These are phyloP conservation scores for Amblyornis subalaris DNA, from an alignment of 2,113 vertebrate species.

Conservation along the genomic window DNA sequence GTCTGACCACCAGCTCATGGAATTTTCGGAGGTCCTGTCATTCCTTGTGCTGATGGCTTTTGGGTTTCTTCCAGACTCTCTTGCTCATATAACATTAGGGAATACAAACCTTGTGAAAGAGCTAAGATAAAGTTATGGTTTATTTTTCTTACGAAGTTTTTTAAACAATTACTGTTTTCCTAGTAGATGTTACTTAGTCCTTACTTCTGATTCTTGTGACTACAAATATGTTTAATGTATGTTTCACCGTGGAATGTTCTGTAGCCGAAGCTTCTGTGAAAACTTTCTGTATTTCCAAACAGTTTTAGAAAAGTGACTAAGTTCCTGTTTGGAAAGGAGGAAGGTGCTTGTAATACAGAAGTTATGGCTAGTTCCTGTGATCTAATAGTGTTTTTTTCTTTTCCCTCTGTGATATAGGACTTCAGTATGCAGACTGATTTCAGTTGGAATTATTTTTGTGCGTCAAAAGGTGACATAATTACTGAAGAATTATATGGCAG, in stretches of 20 bases:
- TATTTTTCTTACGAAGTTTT: not conserved
- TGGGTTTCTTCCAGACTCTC: constrained; percentile 48
- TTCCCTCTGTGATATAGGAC: constrained; percentile 49
- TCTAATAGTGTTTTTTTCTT: constrained; percentile 54
- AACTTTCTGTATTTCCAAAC: not conserved
- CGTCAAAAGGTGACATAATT: constrained; percentile 57
- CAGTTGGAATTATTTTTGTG: constrained; percentile 59
- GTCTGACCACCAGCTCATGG: constrained; percentile 50
- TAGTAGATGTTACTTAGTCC: not conserved
- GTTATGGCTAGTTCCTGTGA: constrained; percentile 22
- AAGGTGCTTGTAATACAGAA: constrained; percentile 25
- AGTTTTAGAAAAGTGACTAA: constrained; percentile 1
- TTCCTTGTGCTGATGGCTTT: constrained; percentile 38
- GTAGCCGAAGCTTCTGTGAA: not conserved
- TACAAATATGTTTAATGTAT: not conserved
- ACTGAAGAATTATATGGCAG: constrained; percentile 43
- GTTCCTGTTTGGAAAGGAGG: not conserved
- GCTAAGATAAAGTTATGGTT: not conserved
- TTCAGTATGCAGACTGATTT: constrained; percentile 58
- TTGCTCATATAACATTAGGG: not conserved
- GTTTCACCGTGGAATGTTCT: not conserved
- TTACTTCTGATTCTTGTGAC: constrained; percentile 7
- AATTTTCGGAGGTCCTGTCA: constrained; percentile 61
- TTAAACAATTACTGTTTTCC: not conserved
- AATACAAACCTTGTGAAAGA: not conserved